Evolutionary conservation across 2,797 vertebrate species (phyloP), one percentile per base, ranked within the genome.

Genomic region (Takifugu rubripes): DNA sequence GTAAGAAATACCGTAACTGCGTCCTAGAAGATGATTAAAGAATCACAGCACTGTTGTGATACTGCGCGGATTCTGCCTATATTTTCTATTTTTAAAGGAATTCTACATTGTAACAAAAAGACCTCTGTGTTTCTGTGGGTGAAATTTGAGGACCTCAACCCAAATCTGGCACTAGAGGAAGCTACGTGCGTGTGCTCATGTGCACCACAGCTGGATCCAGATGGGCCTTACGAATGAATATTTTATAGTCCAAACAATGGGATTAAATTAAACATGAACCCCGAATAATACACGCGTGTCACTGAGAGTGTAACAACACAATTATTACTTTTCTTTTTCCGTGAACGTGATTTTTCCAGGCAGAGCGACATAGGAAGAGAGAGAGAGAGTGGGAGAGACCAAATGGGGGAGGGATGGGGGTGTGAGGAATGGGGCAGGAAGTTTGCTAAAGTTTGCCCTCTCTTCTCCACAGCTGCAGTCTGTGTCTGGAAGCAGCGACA

Each of bases 171-270:
- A 2, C 42, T 5, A 16, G 15, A n/a, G 42, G 42, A 8, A 65
- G 56, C 63, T 82, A 85, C 81, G 81, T 87, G 84, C 77, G 14
- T 6, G 36, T 12, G 16, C 56, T 74, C 79, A 81, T 59, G 81
- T 84, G 53, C 47, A 10, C 33, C 12, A 0, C 61, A 74, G 68
- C 67, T 72, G 61, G 49, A 1, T n/a, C 31, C 5, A 10, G 16
- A 42, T 25, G 54, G 73, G 68, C 33, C 60, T 47, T 40, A 16
- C 49, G 16, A n/a, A 49, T 48, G 27, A 3, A 33, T 27, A 10
- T 7, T 1, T 3, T 3, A 3, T 2, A 9, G 10, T 15, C 31
- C 46, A 15, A 21, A 7, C 8, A 36, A 5, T 1, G 6, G 16
- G n/a, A 16, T 3, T 16, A 56, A 56, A 21, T n/a, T 2, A 12